Conservation (phyloP, 2,888 invertebrate genomes). For the Zelleria hepariella region DNA sequence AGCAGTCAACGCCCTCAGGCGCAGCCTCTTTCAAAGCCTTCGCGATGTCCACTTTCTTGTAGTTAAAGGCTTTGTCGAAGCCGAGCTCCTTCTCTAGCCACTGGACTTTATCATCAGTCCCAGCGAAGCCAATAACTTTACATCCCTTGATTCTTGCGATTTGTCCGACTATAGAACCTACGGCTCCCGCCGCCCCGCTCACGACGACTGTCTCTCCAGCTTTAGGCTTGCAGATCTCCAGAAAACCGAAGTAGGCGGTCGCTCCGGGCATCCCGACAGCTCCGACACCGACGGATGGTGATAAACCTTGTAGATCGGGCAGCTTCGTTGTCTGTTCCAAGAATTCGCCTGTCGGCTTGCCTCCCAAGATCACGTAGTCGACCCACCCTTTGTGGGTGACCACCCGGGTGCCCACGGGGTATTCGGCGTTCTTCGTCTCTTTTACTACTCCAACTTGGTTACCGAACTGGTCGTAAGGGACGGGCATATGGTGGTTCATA, state of each 20-base stretch:
- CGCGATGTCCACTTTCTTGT: conserved; percentile 73
- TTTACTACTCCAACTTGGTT: conserved; percentile 4
- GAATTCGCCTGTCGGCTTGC: not conserved
- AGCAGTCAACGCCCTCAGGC: conserved; percentile 80
- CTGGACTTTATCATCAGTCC: conserved; percentile 77
- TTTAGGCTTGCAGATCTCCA: conserved; percentile 74
- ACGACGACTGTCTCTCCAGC: conserved; percentile 75
- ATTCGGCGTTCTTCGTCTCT: conserved; percentile 44
- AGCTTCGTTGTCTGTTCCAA: conserved; percentile 18
- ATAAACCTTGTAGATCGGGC: conserved; percentile 49
- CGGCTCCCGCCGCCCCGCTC: conserved; percentile 76
- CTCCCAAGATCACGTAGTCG: conserved; percentile 36
- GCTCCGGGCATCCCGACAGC: conserved; percentile 74
- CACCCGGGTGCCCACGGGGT: conserved; percentile 68
- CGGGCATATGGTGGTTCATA: conserved; percentile 40
- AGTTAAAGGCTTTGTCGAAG: conserved; percentile 81
- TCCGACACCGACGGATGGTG: conserved; percentile 65
- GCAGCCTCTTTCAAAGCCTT: conserved; percentile 74
- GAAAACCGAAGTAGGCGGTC: conserved; percentile 76
- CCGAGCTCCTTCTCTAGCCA: conserved; percentile 77
- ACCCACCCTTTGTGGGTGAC: conserved; percentile 74
- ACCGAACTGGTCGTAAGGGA: conserved; percentile 6
- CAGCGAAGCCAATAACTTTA: conserved; percentile 78
- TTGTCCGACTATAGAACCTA: conserved; percentile 77
- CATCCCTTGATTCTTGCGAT: conserved; percentile 77